Evolutionary conservation across 2,797 vertebrate genomes (phyloP), one percentile per base, ranked within the genome.

Genomic region (Intellagama lesueurii): DNA sequence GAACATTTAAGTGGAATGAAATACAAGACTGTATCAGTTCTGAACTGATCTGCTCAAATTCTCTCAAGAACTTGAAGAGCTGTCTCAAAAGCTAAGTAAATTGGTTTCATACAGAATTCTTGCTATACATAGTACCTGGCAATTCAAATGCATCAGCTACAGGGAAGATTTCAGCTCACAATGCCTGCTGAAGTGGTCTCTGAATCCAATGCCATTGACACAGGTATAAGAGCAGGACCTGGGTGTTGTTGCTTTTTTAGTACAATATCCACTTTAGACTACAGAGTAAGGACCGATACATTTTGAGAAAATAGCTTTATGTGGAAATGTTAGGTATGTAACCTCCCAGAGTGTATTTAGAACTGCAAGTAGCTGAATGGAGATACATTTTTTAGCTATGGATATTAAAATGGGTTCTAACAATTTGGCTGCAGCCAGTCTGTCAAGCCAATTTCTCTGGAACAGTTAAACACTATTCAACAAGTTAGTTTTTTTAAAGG

Each of bases 381-480:
- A 73, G 52, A 35, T 64, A 30, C 22, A 14, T 89, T 80, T 80
- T 80, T 73, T 80, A 73, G 83, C 30, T 85, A 49, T 73, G 83
- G 35, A n/a, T 84, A 24, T 84, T 47, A 60, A 44, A 40, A 88
- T 52, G 56, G 19, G 68, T 73, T 85, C 68, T 89, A 64, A 89
- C 28, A 80, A 47, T 85, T 80, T 85, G 68, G 69, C 68, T 72
- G 64, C 60, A 80, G 49, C 49, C 76, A 73, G 66, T 85, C 68
- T 85, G 86, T 85, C 83, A 85, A 85, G 78, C 7, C 69, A 80
- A 64, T 89, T 85, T 89, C n/a, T 81, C 69, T 82, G 87, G 69
- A 75, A 88, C 80, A n/a, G 52, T 80, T 88, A 81, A 88, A 75
- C 56, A 88, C 35, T 88, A 28, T 75, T 82, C 87, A 82, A 66